phyloP scores from a whole-genome alignment of 1,140 invertebrate genomes.

The Metaphire vulgaris region DNA sequence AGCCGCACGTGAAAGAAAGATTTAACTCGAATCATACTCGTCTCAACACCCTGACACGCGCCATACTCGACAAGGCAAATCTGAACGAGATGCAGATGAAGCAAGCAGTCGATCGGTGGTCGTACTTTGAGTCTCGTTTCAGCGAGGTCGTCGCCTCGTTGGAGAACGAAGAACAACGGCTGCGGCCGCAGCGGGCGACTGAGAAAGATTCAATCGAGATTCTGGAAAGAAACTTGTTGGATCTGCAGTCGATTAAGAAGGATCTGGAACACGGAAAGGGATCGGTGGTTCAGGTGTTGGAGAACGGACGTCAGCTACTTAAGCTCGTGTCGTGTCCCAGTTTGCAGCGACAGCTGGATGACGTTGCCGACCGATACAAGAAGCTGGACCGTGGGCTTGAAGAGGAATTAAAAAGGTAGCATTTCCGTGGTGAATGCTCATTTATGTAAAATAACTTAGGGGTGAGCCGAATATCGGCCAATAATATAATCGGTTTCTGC shows the following conservation, averaged over 20 bases:
- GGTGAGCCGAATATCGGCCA: too few species aligned
- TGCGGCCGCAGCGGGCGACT: background rate
- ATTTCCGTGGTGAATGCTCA: too few species aligned
- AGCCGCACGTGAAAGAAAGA: background rate
- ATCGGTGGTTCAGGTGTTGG: background rate
- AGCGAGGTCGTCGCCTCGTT: background rate
- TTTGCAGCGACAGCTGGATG: background rate
- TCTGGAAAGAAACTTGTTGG: background rate
- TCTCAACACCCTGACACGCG: background rate
- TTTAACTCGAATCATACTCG: background rate
- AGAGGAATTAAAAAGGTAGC: background rate
- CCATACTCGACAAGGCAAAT: background rate
- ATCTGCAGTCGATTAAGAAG: background rate
- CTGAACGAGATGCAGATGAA: background rate
- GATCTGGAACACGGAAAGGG: background rate
- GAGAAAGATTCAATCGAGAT: background rate
- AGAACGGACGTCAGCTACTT: background rate
- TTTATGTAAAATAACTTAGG: too few species aligned
- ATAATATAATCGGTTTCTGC: too few species aligned
- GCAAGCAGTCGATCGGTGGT: background rate
- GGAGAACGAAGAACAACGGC: background rate
- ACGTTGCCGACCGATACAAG: background rate
- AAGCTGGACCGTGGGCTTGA: background rate
- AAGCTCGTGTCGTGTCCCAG: background rate
- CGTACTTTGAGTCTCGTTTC: background rate